Conservation (phyloP, 2,797 vertebrate genomes). For the Acanthopagrus latus region DNA sequence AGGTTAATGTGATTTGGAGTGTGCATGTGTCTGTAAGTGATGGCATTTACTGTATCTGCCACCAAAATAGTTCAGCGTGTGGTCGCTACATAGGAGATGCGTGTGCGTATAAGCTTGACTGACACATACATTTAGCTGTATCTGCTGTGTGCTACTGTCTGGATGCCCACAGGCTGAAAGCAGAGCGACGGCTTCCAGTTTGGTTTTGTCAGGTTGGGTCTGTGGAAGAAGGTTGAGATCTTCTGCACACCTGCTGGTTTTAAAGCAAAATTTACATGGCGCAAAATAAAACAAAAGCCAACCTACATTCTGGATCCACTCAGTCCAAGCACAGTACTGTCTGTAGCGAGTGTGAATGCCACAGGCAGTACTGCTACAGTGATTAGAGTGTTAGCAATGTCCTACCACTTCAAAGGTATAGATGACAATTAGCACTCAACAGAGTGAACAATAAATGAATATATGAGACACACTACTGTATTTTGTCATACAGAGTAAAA, state of each 20-base stretch:
- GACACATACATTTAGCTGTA: neutral
- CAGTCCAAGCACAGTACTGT: neutral
- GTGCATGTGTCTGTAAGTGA: constrained; percentile 19
- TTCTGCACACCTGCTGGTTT: constrained; percentile 18
- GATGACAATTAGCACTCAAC: neutral
- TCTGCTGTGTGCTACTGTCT: neutral
- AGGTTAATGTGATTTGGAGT: constrained; percentile 35
- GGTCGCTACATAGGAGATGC: neutral
- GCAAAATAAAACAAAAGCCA: neutral
- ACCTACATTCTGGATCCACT: neutral
- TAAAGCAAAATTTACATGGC: neutral
- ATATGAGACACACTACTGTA: neutral
- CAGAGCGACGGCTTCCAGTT: neutral
- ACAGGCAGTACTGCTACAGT: too few relatives aligned
- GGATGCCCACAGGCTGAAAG: neutral
- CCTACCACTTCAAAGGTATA: neutral
- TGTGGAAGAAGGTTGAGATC: neutral
- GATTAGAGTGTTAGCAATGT: too few relatives aligned
- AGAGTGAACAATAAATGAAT: neutral
- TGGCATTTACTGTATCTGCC: constrained; percentile 33
- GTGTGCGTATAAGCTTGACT: constrained; percentile 17
- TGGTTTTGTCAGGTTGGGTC: constrained; percentile 5
- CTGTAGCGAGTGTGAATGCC: neutral
- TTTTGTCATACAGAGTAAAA: neutral
- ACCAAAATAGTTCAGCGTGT: neutral